Percentiles rank a stretch among this genome's conserved stretches.
Evolutionary conservation across 2,797 vertebrate species (phyloP).

Genomic region (Syngnathus acus): DNA sequence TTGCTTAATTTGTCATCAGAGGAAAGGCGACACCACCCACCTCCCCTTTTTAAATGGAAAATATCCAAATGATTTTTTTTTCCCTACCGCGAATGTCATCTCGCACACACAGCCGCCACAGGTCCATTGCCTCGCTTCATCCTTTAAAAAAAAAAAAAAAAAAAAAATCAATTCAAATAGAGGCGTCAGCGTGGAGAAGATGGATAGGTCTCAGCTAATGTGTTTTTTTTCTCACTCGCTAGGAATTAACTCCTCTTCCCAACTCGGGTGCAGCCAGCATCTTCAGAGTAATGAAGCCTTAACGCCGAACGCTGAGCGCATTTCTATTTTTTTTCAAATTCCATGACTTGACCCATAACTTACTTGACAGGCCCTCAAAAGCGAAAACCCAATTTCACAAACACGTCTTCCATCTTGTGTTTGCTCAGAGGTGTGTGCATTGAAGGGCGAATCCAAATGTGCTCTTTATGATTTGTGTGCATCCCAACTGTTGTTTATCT

Average conservation of each 20-base stretch:
- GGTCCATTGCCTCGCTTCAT: slow-evolving; percentile 36
- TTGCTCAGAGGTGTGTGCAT: slow-evolving; percentile 54
- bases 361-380: slow-evolving; percentile 51
- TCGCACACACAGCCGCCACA: slow-evolving; percentile 1
- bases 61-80: slow-evolving; percentile 60
- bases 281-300: slow-evolving; percentile 67
- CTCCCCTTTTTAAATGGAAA: slow-evolving; percentile 54
- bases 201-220: slow-evolving; percentile 72
- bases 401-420: slow-evolving; percentile 52
- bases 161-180: slow-evolving; percentile 70
- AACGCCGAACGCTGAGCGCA: slow-evolving; percentile 54
- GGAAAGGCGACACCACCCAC: slow-evolving; percentile 29
- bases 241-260: slow-evolving; percentile 67
- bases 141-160: slow-evolving; percentile 48
- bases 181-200: slow-evolving; percentile 63
- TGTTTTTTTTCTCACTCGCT: slow-evolving; percentile 61
- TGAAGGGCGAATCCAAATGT: slow-evolving; percentile 35
- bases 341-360: slow-evolving; percentile 53
- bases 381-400: slow-evolving; percentile 63
- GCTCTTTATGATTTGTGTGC: slow-evolving; percentile 43
- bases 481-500: neutral
- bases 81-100: slow-evolving; percentile 19
- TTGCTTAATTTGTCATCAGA: slow-evolving; percentile 56
- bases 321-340: slow-evolving; percentile 48
- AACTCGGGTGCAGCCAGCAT: slow-evolving; percentile 53